phyloP scores from a whole-genome alignment of 2,113 vertebrate genomes.

The Oreochromis niloticus region DNA sequence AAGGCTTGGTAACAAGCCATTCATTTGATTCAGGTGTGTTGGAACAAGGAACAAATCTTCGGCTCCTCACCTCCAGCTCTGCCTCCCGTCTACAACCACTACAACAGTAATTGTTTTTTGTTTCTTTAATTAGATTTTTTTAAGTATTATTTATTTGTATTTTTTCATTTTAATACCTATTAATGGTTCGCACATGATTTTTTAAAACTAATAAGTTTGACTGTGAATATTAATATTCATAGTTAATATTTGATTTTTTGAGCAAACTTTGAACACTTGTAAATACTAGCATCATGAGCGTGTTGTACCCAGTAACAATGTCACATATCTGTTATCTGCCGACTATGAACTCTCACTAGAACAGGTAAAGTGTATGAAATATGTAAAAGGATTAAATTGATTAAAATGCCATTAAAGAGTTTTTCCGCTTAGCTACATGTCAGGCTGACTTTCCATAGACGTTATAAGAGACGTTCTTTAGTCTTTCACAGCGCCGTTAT shows the following conservation, averaged over 20 bases:
- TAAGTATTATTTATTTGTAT: background rate
- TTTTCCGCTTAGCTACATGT: background rate
- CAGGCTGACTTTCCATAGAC: background rate
- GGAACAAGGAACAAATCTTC: background rate
- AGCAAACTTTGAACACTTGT: background rate
- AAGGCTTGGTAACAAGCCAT: background rate
- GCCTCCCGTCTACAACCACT: background rate
- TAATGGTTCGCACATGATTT: no score
- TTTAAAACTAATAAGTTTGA: background rate
- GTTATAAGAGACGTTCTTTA: background rate
- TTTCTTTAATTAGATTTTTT: background rate
- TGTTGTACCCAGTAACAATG: background rate
- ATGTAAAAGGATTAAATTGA: background rate
- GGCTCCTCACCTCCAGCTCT: background rate
- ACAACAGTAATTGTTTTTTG: no score
- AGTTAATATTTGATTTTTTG: background rate
- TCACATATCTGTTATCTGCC: background rate
- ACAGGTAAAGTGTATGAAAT: background rate
- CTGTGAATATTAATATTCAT: background rate
- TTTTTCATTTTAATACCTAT: background rate
- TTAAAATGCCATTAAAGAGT: background rate
- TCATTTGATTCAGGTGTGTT: background rate
- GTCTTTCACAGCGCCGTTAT: background rate
- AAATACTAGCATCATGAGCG: background rate
- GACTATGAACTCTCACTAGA: rapidly evolving